Evolutionary conservation across 2,888 invertebrate species (phyloP), one percentile per base, ranked within the genome.

Genomic region (Microchrysa polita): DNA sequence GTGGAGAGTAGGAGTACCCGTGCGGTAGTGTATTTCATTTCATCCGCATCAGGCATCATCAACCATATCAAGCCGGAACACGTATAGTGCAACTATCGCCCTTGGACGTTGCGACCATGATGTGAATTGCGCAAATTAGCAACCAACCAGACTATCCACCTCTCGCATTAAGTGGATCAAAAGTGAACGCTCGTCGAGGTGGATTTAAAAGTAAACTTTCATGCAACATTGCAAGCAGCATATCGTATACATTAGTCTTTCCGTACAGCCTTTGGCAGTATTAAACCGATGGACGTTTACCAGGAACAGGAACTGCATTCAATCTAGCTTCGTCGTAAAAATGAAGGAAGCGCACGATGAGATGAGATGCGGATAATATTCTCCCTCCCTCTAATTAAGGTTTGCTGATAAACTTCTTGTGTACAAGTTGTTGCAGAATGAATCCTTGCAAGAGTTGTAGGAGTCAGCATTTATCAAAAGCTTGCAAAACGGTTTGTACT

Each of bases 131-230:
- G 53, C 53, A 67, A 52, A 67, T 67, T 67, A 65, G 65, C 65
- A 65, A 67, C 55, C 55, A 40, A 40, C 69, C 55, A 69, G n/a
- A 18, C 55, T 57, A 65, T 65, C 42, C 55, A 69, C 42, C 69
- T 55, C 55, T 69, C 57, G 18, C 55, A 69, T 55, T 55, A 69
- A 69, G 55, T 69, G 34, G 55, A 69, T 69, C 69, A 67, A 67
- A 52, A 67, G 65, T 22, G 18, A 34, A 5, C 27, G 27, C 7
- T 34, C 27, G 48, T 12, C 5, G 65, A 34, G 67, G 67, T 67
- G 55, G 67, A 67, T 67, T 67, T n/a, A n/a, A 67, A 52, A 52
- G 67, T 67, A 67, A 67, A 53, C 67, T 53, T 27, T 53, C 53
- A n/a, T 22, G 34, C 7, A 4, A 14, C n/a, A 40, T 34, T 14